These are phyloP conservation scores for Colaptes auratus DNA, from an alignment of 2,113 vertebrate species.

Conservation along the genomic window DNA sequence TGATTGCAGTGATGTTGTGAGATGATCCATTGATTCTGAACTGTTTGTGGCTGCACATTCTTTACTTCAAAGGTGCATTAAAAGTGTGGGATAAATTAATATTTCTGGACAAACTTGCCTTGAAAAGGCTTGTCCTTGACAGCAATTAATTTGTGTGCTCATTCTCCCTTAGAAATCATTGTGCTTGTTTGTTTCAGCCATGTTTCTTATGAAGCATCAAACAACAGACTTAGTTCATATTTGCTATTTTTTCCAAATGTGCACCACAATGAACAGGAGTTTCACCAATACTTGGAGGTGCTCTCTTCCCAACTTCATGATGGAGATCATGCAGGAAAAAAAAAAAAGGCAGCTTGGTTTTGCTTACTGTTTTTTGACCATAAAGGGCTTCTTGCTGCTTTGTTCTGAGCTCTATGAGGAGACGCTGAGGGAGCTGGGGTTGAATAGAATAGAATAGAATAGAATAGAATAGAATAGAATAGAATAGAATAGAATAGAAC, in stretches of 20 bases:
- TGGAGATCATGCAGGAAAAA: background rate
- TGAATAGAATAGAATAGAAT: too few relatives aligned
- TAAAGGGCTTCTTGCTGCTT: background rate
- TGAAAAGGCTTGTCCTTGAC: background rate
- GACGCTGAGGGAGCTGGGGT: too few relatives aligned
- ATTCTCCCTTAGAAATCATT: background rate
- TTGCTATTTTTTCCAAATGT: background rate
- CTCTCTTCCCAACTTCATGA: background rate
- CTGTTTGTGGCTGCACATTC: background rate
- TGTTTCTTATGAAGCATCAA: background rate
- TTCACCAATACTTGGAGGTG: background rate
- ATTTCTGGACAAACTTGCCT: background rate
- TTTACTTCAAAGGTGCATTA: background rate
- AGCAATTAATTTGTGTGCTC: background rate
- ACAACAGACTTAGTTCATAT: background rate
- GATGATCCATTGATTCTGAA: background rate
- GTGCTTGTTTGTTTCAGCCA: background rate
- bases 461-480: too few relatives aligned
- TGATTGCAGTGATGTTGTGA: background rate
- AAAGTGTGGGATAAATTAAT: background rate
- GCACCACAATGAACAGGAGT: background rate
- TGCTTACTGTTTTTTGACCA: background rate
- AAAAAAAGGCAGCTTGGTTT: rapidly evolving
- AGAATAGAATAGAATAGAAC: too few relatives aligned
- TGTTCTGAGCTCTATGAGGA: background rate